Conservation (phyloP, 2,797 vertebrate genomes). For the Hapalemur alaotrensis region DNA sequence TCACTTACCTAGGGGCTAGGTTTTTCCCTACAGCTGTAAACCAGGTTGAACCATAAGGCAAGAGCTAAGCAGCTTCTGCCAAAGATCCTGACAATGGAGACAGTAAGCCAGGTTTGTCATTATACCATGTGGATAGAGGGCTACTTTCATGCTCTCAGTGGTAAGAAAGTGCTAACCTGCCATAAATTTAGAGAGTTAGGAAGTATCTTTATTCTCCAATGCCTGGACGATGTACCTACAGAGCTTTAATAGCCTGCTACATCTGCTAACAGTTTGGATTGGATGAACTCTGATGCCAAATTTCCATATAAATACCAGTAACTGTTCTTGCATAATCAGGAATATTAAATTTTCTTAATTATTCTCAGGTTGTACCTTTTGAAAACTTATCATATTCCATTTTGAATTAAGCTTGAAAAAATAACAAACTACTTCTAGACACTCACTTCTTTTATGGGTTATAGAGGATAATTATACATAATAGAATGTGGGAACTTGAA, state of each 20-base stretch:
- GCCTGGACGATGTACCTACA: not conserved
- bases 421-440: not conserved
- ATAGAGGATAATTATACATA: not conserved
- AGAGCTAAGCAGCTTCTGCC: not conserved
- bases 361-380: not conserved
- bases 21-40: not conserved
- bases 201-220: not conserved
- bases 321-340: not conserved
- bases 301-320: not conserved
- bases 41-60: not conserved
- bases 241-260: not conserved
- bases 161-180: not conserved
- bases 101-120: not conserved
- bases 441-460: not conserved
- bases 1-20: not conserved
- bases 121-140: not conserved
- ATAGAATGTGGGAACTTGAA: not conserved
- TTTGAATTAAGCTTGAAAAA: slow-evolving; percentile 3
- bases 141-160: not conserved
- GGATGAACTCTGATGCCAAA: not conserved
- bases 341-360: not conserved
- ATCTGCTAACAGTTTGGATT: not conserved
- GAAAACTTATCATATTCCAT: not conserved
- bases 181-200: not conserved
- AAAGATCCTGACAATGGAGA: not conserved